A percentile compares a stretch with the other conserved stretches of the same genome.
Evolutionary conservation across 2,113 vertebrate species (phyloP).

Genomic region (Hydropotes inermis): DNA sequence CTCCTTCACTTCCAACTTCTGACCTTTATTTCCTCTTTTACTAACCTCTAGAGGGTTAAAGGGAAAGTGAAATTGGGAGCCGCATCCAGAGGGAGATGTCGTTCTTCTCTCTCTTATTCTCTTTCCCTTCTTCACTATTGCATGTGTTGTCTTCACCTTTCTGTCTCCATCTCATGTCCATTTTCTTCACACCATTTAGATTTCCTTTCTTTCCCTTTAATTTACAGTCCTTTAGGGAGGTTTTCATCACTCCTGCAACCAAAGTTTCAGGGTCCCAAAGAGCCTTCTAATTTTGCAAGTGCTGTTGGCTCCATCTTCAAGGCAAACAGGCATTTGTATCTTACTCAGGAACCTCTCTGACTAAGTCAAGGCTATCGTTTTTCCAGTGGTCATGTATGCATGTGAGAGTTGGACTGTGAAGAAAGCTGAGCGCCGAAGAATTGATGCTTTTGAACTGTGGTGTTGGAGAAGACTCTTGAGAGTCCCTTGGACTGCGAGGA

Average conservation of each 20-base stretch:
- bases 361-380: too few species aligned
- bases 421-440: too few species aligned
- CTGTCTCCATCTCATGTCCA: background rate
- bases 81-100: background rate
- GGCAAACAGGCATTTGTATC: fast-evolving
- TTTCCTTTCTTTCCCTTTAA: background rate
- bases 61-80: background rate
- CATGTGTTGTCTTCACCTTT: background rate
- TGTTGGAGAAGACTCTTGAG: too few species aligned
- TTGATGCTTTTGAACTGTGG: too few species aligned
- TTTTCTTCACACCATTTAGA: background rate
- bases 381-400: too few species aligned
- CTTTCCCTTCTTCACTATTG: background rate
- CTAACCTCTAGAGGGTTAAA: background rate
- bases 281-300: background rate
- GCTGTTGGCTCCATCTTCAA: background rate
- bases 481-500: too few species aligned
- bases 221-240: background rate
- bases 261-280: too few species aligned
- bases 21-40: background rate
- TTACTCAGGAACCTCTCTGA: background rate
- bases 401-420: too few species aligned
- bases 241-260: background rate
- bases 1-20: background rate
- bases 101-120: too few species aligned